phyloP scores from a whole-genome alignment of 2,113 vertebrate species.

The Nesoenas mayeri region DNA sequence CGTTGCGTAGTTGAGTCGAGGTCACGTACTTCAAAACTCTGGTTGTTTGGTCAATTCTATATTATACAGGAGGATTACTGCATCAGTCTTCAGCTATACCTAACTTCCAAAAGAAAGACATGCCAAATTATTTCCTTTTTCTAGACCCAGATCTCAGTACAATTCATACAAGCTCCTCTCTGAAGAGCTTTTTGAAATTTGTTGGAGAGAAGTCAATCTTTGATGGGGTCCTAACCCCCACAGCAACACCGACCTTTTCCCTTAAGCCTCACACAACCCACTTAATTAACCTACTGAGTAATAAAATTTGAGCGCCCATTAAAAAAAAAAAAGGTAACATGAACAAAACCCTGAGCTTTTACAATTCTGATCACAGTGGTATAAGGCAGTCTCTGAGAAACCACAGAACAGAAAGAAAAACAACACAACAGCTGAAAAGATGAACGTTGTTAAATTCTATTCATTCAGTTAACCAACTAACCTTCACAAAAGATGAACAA shows the following conservation, averaged over 20 bases:
- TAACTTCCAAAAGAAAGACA: not conserved
- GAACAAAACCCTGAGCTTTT: not conserved
- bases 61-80: accelerated
- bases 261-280: not conserved
- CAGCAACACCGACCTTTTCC: not conserved
- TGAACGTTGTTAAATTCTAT: not conserved
- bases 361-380: not conserved
- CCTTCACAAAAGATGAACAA: not conserved
- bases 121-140: not conserved
- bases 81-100: not conserved
- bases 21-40: not conserved
- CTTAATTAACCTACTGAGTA: not conserved
- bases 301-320: not conserved
- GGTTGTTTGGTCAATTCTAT: not conserved
- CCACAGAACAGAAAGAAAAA: not conserved
- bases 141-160: not conserved
- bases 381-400: not conserved
- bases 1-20: not conserved
- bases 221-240: not conserved
- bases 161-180: not conserved
- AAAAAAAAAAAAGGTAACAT: not conserved
- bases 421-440: not conserved
- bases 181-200: not conserved
- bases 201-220: not conserved
- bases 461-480: not conserved